These are phyloP conservation scores for Falcunculus frontatus DNA, from an alignment of 2,113 vertebrate genomes.

Conservation along the genomic window DNA sequence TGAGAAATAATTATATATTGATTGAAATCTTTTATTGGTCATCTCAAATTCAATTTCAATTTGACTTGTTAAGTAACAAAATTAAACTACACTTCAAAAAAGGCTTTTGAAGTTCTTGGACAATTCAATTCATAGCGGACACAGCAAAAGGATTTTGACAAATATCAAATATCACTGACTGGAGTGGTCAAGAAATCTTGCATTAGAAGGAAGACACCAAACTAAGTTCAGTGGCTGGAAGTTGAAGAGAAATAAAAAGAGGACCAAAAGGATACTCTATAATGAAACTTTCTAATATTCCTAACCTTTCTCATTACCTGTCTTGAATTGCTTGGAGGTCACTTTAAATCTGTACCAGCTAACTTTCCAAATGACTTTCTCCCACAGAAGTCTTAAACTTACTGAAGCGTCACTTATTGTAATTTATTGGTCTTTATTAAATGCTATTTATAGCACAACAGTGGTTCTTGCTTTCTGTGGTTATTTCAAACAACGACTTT, in stretches of 20 bases:
- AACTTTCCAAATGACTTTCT: neutral
- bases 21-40: neutral
- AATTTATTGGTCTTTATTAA: neutral
- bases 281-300: neutral
- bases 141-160: neutral
- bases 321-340: neutral
- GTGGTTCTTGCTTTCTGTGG: neutral
- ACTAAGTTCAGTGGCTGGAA: neutral
- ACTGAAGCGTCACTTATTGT: neutral
- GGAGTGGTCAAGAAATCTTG: fast-evolving
- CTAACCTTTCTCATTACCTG: neutral
- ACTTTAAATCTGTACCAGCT: neutral
- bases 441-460: neutral
- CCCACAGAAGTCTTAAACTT: neutral
- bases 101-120: neutral
- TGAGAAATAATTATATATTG: neutral
- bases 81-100: neutral
- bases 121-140: neutral
- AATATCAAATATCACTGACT: neutral
- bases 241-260: neutral
- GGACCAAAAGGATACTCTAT: neutral
- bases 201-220: neutral
- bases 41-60: neutral
- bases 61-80: neutral
- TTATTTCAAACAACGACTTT: neutral